phyloP scores from a whole-genome alignment of 1,140 invertebrate genomes.

The Caerostris extrusa region DNA sequence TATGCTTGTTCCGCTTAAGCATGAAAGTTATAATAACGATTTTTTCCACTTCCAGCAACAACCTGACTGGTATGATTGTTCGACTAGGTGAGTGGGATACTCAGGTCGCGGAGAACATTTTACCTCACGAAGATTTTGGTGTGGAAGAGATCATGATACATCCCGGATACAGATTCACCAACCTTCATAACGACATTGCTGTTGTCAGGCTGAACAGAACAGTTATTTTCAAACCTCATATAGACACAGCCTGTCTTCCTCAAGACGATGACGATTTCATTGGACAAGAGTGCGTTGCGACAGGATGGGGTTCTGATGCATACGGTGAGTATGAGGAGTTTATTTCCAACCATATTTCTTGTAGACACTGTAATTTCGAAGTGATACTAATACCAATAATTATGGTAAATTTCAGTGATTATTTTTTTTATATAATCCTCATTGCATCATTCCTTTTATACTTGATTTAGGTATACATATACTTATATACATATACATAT shows the following conservation, averaged over 20 bases:
- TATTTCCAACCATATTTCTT: too few species aligned
- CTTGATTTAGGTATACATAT: too few species aligned
- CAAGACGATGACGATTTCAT: slow-evolving; percentile 79
- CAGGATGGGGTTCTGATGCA: slow-evolving; percentile 90
- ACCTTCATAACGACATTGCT: slow-evolving; percentile 87
- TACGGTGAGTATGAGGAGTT: slow-evolving; percentile 84
- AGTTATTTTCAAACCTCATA: slow-evolving; percentile 85
- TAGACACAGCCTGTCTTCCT: slow-evolving; percentile 88
- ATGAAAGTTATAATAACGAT: too few species aligned
- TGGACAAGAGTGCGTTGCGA: slow-evolving; percentile 85
- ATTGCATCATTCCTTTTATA: too few species aligned
- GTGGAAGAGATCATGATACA: slow-evolving; percentile 85
- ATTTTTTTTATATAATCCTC: too few species aligned
- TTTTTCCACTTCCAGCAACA: slow-evolving; percentile 1
- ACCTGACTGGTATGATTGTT: slow-evolving; percentile 34
- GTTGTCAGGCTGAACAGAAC: slow-evolving; percentile 85
- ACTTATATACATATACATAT: too few species aligned
- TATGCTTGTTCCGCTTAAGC: too few species aligned
- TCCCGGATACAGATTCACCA: slow-evolving; percentile 82
- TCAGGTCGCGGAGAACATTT: slow-evolving; percentile 87
- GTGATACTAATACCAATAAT: too few species aligned
- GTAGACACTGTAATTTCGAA: too few species aligned
- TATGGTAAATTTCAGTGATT: too few species aligned
- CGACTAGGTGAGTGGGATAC: slow-evolving; percentile 89
- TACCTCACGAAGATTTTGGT: slow-evolving; percentile 87